phyloP scores from a whole-genome alignment of 2,888 invertebrate genomes.

The Campoletis raptor region DNA sequence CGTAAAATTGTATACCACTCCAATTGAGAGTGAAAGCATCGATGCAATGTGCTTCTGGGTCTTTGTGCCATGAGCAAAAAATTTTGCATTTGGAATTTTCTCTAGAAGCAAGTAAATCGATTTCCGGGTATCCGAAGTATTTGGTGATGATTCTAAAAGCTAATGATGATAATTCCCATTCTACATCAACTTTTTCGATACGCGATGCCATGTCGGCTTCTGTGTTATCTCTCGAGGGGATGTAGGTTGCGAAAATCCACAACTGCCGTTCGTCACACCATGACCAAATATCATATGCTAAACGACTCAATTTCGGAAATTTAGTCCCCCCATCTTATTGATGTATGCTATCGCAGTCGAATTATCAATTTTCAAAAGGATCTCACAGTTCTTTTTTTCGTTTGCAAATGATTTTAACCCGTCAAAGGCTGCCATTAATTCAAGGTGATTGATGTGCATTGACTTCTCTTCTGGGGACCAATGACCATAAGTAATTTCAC shows the following conservation, averaged over 20 bases:
- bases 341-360: slow-evolving; percentile 42
- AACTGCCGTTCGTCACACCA: slow-evolving; percentile 51
- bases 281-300: slow-evolving; percentile 53
- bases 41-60: slow-evolving; percentile 59
- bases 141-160: slow-evolving; percentile 26
- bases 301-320: slow-evolving; percentile 1
- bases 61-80: slow-evolving; percentile 41
- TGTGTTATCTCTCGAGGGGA: slow-evolving; percentile 46
- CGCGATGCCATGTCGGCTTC: slow-evolving; percentile 49
- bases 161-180: slow-evolving; percentile 54
- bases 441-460: slow-evolving; percentile 27
- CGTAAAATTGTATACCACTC: slow-evolving; percentile 70
- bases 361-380: slow-evolving; percentile 32
- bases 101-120: slow-evolving; percentile 55
- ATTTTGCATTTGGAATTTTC: slow-evolving; percentile 49
- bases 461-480: slow-evolving; percentile 34
- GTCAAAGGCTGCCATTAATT: slow-evolving; percentile 15
- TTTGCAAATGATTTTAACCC: slow-evolving; percentile 12
- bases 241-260: slow-evolving; percentile 55
- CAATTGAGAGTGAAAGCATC: slow-evolving; percentile 73
- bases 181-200: slow-evolving; percentile 51
- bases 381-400: not conserved
- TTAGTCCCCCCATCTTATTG: slow-evolving; percentile 61
- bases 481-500: slow-evolving; percentile 20
- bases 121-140: slow-evolving; percentile 36